Conservation (phyloP, 2,888 invertebrate species). For the Eupithecia vulgata region DNA sequence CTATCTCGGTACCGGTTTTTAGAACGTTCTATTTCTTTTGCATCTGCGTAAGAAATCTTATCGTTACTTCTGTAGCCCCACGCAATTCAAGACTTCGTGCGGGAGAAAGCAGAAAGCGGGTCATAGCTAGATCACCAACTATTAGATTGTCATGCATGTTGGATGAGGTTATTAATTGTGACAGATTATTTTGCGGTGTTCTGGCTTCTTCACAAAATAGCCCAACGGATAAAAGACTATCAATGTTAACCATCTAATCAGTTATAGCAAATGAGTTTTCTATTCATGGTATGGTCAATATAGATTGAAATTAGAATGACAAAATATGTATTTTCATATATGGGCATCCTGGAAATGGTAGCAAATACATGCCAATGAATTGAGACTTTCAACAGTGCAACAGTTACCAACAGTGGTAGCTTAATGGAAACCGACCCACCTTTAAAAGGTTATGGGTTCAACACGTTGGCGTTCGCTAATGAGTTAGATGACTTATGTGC, state of each 20-base stretch:
- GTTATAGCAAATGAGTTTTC: background rate
- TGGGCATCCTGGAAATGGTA: background rate
- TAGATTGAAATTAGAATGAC: background rate
- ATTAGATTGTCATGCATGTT: slow-evolving; percentile 82
- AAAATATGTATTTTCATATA: background rate
- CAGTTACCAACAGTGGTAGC: slow-evolving; percentile 27
- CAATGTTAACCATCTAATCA: background rate
- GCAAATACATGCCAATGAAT: slow-evolving; percentile 10
- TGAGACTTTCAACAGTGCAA: slow-evolving; percentile 33
- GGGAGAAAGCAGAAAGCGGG: slow-evolving; percentile 81
- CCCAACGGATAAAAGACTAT: background rate
- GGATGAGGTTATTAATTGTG: slow-evolving; percentile 80
- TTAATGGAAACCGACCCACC: slow-evolving; percentile 27
- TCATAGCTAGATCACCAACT: slow-evolving; percentile 74
- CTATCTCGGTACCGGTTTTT: background rate
- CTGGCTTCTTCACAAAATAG: slow-evolving; percentile 28
- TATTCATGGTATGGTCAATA: background rate
- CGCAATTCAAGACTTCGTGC: slow-evolving; percentile 73
- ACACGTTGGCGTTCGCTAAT: slow-evolving; percentile 38
- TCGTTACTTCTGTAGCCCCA: slow-evolving; percentile 50
- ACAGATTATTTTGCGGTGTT: slow-evolving; percentile 66
- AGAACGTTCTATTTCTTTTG: background rate
- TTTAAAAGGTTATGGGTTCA: slow-evolving; percentile 34
- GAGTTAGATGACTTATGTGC: slow-evolving; percentile 37
- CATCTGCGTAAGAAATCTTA: background rate